Evolutionary conservation across 2,888 invertebrate genomes (phyloP).

Genomic region (Nephrocerus scutellatus): DNA sequence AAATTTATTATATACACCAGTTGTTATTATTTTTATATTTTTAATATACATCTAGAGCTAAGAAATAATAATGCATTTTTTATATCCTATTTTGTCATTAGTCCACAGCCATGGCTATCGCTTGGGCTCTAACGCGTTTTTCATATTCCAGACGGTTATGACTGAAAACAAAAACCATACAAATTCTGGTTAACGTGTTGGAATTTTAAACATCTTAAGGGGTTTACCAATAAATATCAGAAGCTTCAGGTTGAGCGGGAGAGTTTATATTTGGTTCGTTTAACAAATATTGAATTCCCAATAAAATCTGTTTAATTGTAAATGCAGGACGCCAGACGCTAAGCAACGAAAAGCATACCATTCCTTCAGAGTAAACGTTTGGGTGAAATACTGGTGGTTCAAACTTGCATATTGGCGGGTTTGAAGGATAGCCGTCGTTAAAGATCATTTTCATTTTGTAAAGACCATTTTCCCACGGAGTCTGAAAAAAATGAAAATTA

Average conservation of each 20-base stretch:
- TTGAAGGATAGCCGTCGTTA: constrained; percentile 97
- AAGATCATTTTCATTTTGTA: constrained; percentile 94
- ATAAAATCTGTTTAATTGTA: constrained; percentile 91
- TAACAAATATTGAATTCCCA: constrained; percentile 91
- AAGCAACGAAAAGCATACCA: constrained; percentile 81
- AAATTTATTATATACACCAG: no score
- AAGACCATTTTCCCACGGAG: constrained; percentile 92
- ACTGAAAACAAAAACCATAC: constrained; percentile 53
- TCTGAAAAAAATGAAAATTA: constrained; percentile 50
- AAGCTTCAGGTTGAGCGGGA: constrained; percentile 97
- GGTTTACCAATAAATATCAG: constrained; percentile 74
- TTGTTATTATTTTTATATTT: no score
- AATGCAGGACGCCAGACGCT: constrained; percentile 98
- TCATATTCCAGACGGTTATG: constrained; percentile 94
- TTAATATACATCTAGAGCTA: no score
- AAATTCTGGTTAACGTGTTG: neutral
- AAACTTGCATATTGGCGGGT: constrained; percentile 97
- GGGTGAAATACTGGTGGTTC: constrained; percentile 96
- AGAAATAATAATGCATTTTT: no score
- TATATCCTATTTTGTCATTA: constrained; percentile 48
- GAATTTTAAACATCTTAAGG: constrained; percentile 48
- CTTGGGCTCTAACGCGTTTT: constrained; percentile 87
- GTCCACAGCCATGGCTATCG: constrained; percentile 76
- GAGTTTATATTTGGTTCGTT: constrained; percentile 97
- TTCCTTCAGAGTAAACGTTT: constrained; percentile 70